A percentile compares a stretch with the other conserved stretches of the same genome.
phyloP scores from a whole-genome alignment of 2,888 invertebrate species.

The Temnothorax unifasciatus region DNA sequence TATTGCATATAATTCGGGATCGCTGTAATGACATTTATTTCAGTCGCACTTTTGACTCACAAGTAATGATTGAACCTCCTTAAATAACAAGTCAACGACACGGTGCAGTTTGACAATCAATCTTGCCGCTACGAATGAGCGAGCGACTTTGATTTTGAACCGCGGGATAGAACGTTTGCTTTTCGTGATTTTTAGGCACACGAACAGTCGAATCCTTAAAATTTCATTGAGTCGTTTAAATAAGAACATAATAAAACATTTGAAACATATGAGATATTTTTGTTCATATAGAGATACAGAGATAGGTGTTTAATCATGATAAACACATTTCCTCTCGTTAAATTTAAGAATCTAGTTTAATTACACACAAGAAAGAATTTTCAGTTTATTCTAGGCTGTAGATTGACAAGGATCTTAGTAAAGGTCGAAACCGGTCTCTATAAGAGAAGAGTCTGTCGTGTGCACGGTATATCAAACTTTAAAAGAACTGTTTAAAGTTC shows the following conservation, averaged over 20 bases:
- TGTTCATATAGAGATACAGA: not conserved
- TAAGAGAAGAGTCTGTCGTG: not conserved
- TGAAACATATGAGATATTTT: not conserved
- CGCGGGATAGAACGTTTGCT: not conserved
- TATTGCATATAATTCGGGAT: no score
- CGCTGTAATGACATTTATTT: no score
- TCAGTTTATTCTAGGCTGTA: not conserved
- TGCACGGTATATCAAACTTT: not conserved
- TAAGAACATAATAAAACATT: constrained; percentile 3
- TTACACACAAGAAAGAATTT: not conserved
- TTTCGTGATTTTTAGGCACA: not conserved
- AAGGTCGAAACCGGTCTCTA: not conserved
- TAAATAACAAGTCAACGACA: constrained; percentile 2
- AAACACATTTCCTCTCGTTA: not conserved
- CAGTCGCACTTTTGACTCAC: no score
- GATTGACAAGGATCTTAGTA: not conserved
- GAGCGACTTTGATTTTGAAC: constrained; percentile 4
- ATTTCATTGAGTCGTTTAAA: not conserved
- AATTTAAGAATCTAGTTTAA: not conserved
- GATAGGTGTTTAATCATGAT: not conserved
- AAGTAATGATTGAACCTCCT: no score
- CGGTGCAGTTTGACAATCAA: not conserved
- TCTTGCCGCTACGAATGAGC: not conserved
- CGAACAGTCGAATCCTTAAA: not conserved
- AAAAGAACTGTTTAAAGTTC: not conserved